Evolutionary conservation across 2,113 vertebrate species (phyloP), one percentile per base, ranked within the genome.

Genomic region (Corapipo altera): DNA sequence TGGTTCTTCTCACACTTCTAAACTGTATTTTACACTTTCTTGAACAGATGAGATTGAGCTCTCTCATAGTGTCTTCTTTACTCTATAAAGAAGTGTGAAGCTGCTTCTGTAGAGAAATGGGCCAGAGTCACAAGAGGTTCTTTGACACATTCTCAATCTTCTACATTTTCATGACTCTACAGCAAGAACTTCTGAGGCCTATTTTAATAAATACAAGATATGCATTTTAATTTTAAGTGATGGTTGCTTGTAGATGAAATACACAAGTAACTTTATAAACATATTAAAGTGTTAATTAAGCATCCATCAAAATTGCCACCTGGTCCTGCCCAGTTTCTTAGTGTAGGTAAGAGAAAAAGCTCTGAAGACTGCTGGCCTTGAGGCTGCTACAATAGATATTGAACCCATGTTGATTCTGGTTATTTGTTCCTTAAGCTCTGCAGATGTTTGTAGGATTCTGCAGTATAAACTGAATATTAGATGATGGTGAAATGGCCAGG

Each of bases 1-100:
- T 75, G 80, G 73, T 79, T 95, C 76, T 78, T 94, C 80, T 93
- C 79, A 75, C 88, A 89, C 72, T 84, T 95, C 52, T 65, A 7
- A 39, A 57, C 92, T 55, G 44, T 65, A 46, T 93, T 94, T 96
- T 92, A 87, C 70, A 84, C 93, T 37, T 90, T 67, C 92, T 67
- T 69, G 85, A 96, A 39, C 62, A 78, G 70, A 75, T 72, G 76
- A 95, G 69, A n/a, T 61, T 48, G 58, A 96, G 76, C 30, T 87
- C 89, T 72, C 74, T 91, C 54, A 71, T 43, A 33, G 83, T 67
- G 43, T 83, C 90, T 94, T 48, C 79, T 86, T 88, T 95, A 88
- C 64, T 85, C 67, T 43, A 12, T 88, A 73, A 62, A 83, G 57
- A 93, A 81, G 48, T 71, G 82, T 86, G 88, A 94, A 93, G 52